Percentiles rank a stretch among this genome's conserved stretches.
phyloP scores from a whole-genome alignment of 2,797 vertebrate genomes.

The Notoglanidium macrostoma region DNA sequence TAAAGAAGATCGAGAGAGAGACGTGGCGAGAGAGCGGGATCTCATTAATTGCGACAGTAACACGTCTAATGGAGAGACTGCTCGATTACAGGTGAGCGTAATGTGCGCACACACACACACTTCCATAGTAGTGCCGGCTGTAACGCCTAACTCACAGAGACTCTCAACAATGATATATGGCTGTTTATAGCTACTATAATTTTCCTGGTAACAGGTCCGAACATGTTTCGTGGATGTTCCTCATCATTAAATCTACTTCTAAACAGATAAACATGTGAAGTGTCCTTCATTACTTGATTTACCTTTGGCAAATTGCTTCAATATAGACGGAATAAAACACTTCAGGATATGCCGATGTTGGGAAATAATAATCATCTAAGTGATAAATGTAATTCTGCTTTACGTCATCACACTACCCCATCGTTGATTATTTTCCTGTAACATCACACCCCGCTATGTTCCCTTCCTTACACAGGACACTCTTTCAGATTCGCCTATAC shows the following conservation, averaged over 20 bases:
- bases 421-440: not conserved
- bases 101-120: too few relatives aligned
- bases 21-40: constrained; percentile 98
- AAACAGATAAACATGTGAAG: not conserved
- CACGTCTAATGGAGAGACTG: constrained; percentile 95
- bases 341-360: not conserved
- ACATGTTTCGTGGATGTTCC: not conserved
- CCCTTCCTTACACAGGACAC: not conserved
- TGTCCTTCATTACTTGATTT: not conserved
- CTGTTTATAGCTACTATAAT: not conserved
- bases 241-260: not conserved
- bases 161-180: not conserved
- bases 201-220: not conserved
- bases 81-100: constrained; percentile 90
- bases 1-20: constrained; percentile 99
- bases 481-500: not conserved
- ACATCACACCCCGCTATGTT: not conserved
- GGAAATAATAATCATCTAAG: not conserved
- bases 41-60: constrained; percentile 96
- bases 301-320: not conserved
- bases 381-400: not conserved
- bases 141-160: not conserved
- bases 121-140: not conserved
- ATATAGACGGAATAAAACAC: not conserved
- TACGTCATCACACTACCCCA: not conserved